These are phyloP conservation scores for Rhopilema esculentum DNA, from an alignment of 30 jellyfish, hydroid and myxozoan species.

Conservation along the genomic window DNA sequence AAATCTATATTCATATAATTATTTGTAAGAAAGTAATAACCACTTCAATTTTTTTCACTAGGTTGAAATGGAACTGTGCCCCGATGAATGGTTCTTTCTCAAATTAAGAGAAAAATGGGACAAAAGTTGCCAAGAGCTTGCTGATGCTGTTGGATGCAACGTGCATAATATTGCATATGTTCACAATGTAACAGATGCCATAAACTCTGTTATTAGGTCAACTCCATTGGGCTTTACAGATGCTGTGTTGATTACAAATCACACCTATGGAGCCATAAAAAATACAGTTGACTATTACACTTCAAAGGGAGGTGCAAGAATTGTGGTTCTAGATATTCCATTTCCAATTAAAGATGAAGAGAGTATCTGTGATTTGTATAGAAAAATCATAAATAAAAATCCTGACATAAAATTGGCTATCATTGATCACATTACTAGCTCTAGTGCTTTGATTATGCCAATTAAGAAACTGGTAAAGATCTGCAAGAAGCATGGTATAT, in stretches of 20 bases:
- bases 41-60: too few species aligned
- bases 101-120: slow-evolving; percentile 65
- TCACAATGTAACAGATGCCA: slow-evolving; percentile 90
- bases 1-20: too few species aligned
- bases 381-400: slow-evolving; percentile 40
- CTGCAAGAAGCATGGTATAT: slow-evolving; percentile 78
- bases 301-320: slow-evolving; percentile 62
- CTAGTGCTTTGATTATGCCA: slow-evolving; percentile 88
- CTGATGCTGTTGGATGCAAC: slow-evolving; percentile 86
- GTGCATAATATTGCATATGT: slow-evolving; percentile 81
- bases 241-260: slow-evolving; percentile 79
- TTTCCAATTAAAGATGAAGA: slow-evolving; percentile 81
- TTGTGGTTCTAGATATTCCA: slow-evolving; percentile 55
- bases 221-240: slow-evolving; percentile 21
- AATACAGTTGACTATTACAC: slow-evolving; percentile 79
- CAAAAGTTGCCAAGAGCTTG: slow-evolving; percentile 67
- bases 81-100: slow-evolving; percentile 82
- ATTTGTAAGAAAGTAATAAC: too few species aligned
- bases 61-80: slow-evolving; percentile 87
- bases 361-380: slow-evolving; percentile 62
- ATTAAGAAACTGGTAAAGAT: slow-evolving; percentile 67
- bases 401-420: slow-evolving; percentile 79
- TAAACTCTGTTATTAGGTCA: slow-evolving; percentile 60
- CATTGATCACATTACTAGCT: slow-evolving; percentile 95
- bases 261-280: slow-evolving; percentile 82